Evolutionary conservation across 2,113 vertebrate species (phyloP).

Genomic region (Cyprinodon variegatus): DNA sequence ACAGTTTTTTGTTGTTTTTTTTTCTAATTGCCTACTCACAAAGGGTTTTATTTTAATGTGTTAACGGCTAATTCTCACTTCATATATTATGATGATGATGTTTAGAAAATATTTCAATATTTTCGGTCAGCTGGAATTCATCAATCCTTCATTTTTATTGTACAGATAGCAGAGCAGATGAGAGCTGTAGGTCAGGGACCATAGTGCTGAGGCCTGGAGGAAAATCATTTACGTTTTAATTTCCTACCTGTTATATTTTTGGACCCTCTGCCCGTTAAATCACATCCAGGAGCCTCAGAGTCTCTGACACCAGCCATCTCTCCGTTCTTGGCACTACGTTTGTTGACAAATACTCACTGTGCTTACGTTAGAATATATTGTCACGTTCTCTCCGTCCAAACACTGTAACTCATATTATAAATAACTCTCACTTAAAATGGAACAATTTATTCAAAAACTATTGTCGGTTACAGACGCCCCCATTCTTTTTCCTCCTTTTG

Average conservation of each 20-base stretch:
- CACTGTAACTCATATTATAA: too few relatives aligned
- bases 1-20: too few relatives aligned
- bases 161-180: slow-evolving; percentile 90
- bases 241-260: neutral
- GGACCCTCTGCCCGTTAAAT: neutral
- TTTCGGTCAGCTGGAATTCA: neutral
- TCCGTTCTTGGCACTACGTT: neutral
- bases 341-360: neutral
- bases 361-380: neutral
- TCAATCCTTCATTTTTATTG: slow-evolving; percentile 85
- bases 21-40: too few relatives aligned
- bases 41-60: too few relatives aligned
- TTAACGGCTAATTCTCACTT: neutral
- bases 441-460: too few relatives aligned
- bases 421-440: too few relatives aligned
- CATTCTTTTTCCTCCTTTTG: too few relatives aligned
- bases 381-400: too few relatives aligned
- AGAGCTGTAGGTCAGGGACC: slow-evolving; percentile 90
- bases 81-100: neutral
- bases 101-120: neutral
- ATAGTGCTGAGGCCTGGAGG: slow-evolving; percentile 87
- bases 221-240: slow-evolving; percentile 32
- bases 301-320: too few relatives aligned
- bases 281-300: too few relatives aligned
- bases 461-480: too few relatives aligned